A percentile compares a stretch with the other conserved stretches of the same genome.
These are phyloP conservation scores for Zhengitettix transpicula DNA, from an alignment of 2,888 invertebrate genomes.

Conservation along the genomic window DNA sequence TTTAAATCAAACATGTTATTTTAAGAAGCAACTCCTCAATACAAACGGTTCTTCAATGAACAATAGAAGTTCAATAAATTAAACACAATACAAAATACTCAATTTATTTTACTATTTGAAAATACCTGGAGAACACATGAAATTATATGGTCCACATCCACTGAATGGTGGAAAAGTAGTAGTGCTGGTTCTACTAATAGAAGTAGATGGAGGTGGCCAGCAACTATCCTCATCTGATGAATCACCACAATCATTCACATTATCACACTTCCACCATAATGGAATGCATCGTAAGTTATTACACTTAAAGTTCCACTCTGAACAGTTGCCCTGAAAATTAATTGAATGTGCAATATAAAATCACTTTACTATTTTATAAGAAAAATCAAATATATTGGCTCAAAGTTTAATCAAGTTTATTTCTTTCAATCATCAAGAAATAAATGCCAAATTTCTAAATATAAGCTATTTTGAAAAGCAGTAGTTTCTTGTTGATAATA, in stretches of 20 bases:
- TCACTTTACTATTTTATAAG: no score
- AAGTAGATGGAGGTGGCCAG: constrained; percentile 20
- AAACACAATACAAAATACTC: no score
- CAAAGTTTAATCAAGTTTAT: no score
- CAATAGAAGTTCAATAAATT: no score
- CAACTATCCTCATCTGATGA: constrained; percentile 54
- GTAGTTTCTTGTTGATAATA: no score
- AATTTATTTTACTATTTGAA: no score
- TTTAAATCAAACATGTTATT: no score
- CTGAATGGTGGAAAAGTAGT: constrained; percentile 20
- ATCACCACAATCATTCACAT: constrained; percentile 58
- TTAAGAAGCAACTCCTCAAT: no score
- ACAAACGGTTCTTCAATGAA: no score
- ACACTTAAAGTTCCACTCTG: constrained; percentile 66
- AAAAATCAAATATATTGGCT: no score
- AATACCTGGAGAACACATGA: constrained; percentile 32
- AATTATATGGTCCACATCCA: constrained; percentile 36
- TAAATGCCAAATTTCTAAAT: no score
- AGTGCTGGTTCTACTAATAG: constrained; percentile 9
- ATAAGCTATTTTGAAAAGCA: no score
- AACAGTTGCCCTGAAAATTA: constrained; percentile 30
- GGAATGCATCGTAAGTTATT: constrained; percentile 34
- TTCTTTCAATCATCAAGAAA: not conserved
- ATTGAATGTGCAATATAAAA: not conserved
- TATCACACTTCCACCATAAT: constrained; percentile 48